Base-by-base conservation (phyloP, 2,113 vertebrate genomes). In the Gopherus flavomarginatus region DNA sequence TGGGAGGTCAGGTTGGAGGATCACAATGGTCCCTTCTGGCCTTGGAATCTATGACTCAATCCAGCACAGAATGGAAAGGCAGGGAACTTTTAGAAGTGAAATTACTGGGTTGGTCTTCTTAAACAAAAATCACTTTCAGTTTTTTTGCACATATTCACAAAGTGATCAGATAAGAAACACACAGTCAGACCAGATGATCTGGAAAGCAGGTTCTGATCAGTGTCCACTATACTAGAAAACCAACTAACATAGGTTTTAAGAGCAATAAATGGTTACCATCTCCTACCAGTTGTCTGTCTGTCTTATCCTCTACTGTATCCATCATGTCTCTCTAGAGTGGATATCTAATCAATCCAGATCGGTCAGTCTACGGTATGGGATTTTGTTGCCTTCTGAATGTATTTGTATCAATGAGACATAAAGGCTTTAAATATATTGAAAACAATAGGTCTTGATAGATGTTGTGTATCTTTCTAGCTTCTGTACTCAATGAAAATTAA, bases 271-370 rank as follows among this genome's bases (percentile, higher is more conserved):
- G 3, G 79, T 77, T 86, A 26, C 56, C 3, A 2, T 65, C 59
- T 89, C 85, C 52, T 75, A 47, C 21, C 88, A 13, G 22, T 52
- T 87, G 49, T 83, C 57, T 52, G 5, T 57, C 59, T 72, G 9
- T 35, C 31, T 14, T 75, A 2, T 81, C 95, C 88, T 87, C 47
- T 91, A n/a, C 54, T 90, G 42, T 57, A 89, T 91, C 52, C 93
- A 95, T 87, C 26, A 79, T 31, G 42, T 91, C 52, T 92, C 53
- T n/a, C 77, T 81, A 44, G 62, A 29, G 86, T 57, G 44, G 53
- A 91, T 94, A 83, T 6, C 90, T 93, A 94, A 94, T 95, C 94
- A 93, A 94, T 88, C 82, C 94, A 96, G 83, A 90, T 95, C 93
- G 92, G 56, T 82, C 80, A 81, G 79, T 88, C 38, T 94, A 83